Base-by-base conservation (phyloP, 53 echinoderm and acorn worm species). In the Apostichopus leukothele region DNA sequence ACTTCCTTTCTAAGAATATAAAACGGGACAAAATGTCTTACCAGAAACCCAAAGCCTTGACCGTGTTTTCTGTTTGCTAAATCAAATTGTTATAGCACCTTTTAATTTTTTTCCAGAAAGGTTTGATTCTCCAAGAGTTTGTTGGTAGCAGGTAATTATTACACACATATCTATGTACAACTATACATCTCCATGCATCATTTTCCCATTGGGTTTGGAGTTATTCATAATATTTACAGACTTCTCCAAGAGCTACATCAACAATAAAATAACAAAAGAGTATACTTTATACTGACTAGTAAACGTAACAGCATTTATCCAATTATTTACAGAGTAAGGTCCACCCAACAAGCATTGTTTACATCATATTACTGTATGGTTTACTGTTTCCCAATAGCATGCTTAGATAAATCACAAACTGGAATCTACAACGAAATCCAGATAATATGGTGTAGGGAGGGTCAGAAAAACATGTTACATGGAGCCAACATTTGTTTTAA, bases 321-420 rank as follows among this genome's bases (percentile, higher is more conserved):
- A 71, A 71, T 71, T 71, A 71, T 71, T 18, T 71, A 71, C 71
- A 71, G 6, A 71, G 18, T 16, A 71, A 71, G 71, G 71, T 71
- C 21, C 71, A 71, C 18, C 57, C 57, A 7, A 9, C 10, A 7
- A 57, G 57, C 57, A 57, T 57, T 57, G 8, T 57, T 57, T 57
- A 57, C 57, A 57, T n/a, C 6, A 71, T 6, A 19, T 16, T 71
- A 71, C 71, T 71, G 14, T 71, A n/a, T 5, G 0, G 18, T 71
- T 68, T 18, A 68, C 19, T 71, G 57, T 71, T 71, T 71, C 18
- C 71, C 20, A 19, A 19, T 1, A n/a, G 20, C 71, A 71, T 71
- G 71, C 71, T n/a, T 19, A 71, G 71, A 71, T 71, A 5, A 18
- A 71, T 39, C 39, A 39, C 39, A 39, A 39, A 39, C 39, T 39